Percentiles rank a stretch among this genome's conserved stretches.
These are phyloP conservation scores for Eulemur coronatus DNA, from an alignment of 2,797 vertebrate genomes.

Conservation along the genomic window DNA sequence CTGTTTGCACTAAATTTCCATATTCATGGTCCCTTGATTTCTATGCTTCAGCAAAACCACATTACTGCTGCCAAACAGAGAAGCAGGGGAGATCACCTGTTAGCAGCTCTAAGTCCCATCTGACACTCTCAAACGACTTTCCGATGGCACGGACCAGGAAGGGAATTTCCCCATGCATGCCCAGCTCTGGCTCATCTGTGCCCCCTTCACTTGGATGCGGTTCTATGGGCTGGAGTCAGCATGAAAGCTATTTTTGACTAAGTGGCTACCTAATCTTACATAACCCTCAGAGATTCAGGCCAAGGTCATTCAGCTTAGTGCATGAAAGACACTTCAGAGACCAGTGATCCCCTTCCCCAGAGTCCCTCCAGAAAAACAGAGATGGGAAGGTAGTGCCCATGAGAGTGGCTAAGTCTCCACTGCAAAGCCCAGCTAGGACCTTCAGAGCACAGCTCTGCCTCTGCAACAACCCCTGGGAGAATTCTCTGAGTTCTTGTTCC, in stretches of 20 bases:
- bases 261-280: slow-evolving; percentile 73
- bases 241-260: slow-evolving; percentile 73
- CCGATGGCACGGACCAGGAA: not conserved
- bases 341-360: not conserved
- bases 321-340: slow-evolving; percentile 34
- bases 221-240: slow-evolving; percentile 63
- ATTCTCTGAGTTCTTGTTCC: not conserved
- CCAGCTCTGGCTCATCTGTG: slow-evolving; percentile 10
- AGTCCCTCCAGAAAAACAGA: not conserved
- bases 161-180: slow-evolving; percentile 38
- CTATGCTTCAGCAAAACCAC: not conserved
- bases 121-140: not conserved
- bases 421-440: not conserved
- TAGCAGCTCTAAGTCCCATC: not conserved
- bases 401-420: not conserved
- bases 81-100: not conserved
- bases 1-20: not conserved
- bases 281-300: slow-evolving; percentile 53
- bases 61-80: not conserved
- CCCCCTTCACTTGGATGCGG: slow-evolving; percentile 40
- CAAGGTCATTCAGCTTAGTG: slow-evolving; percentile 30
- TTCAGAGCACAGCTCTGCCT: not conserved
- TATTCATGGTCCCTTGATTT: not conserved
- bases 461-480: not conserved
- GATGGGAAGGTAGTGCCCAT: not conserved